Base-by-base conservation (phyloP, 2,888 invertebrate species). In the Hipparchia sbordonii region DNA sequence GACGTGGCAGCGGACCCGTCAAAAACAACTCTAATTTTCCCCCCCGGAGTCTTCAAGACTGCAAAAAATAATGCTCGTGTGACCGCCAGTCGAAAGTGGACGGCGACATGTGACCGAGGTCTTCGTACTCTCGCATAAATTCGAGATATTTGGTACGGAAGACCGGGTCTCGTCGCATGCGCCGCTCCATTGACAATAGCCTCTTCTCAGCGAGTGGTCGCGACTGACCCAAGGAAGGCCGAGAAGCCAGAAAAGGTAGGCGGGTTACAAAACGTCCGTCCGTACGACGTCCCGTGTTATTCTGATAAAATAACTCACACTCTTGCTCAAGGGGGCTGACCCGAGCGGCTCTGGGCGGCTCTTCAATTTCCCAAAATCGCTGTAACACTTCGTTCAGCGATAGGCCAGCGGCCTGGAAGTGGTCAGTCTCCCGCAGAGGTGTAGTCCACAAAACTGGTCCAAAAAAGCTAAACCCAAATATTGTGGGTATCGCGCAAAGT, bases 61-160 rank as follows among this genome's bases (percentile, higher is more conserved):
- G 66, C 68, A 74, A 33, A 12, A 74, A 71, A 56, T 61, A 71
- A 23, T 60, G 60, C 9, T 60, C 60, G 9, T 60, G 60, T 6
- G 60, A 13, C 8, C 23, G 39, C 39, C 23, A 60, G 39, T 60
- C 33, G 6, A 60, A 60, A 2, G 62, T 52, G 2, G 73, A 67
- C 10, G 51, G 54, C 10, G 67, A 60, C 67, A 67, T 73, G 61
- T 70, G 73, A 10, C 61, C 73, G 33, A 67, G n/a, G n/a, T n/a
- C n/a, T n/a, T n/a, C n/a, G n/a, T n/a, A n/a, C n/a, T n/a, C n/a
- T n/a, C n/a, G n/a, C n/a, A n/a, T n/a, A n/a, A n/a, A n/a, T n/a
- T n/a, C n/a, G n/a, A n/a, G n/a, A n/a, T n/a, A n/a, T n/a, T n/a
- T n/a, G n/a, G n/a, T n/a, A n/a, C n/a, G n/a, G n/a, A n/a, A n/a